Base-by-base conservation (phyloP, 2,113 vertebrate genomes). In the Falcunculus frontatus region DNA sequence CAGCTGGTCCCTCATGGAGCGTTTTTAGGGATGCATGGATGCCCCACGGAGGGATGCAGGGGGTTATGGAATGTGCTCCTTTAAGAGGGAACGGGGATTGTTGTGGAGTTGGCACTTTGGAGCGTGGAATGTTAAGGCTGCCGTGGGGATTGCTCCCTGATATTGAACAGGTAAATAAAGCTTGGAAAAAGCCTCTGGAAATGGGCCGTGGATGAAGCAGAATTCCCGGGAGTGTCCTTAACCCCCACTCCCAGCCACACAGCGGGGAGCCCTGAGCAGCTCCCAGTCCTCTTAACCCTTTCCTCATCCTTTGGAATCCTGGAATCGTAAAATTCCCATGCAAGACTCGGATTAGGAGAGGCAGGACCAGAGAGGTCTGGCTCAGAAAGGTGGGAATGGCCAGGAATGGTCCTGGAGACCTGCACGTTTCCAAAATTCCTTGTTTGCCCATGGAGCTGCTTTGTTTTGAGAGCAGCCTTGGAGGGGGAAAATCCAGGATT, bases 121-220 rank as follows among this genome's bases (percentile, higher is more conserved):
- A 91, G 74, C 14, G 4, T 27, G 95, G 35, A 46, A 63, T 56
- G 87, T 81, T 84, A 53, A 39, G 65, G 89, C 91, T 84, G 87
- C 76, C 4, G 53, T 11, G 93, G 96, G 97, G 96, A 93, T 94
- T 87, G 85, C 82, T 96, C 91, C 70, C 79, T 37, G 94, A 84
- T 96, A 93, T 87, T 90, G 95, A 95, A 33, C 95, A 95, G 96
- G 97, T 89, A 95, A 97, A 96, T 91, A 97, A 97, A 95, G 92
- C 95, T 90, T 56, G 81, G 91, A 37, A 90, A 91, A 94, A 93
- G 56, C 93, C 63, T 84, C 39, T 72, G 47, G 85, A 95, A 95
- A 93, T 32, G 82, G 76, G 25, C 44, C 75, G 72, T 2, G 8
- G 27, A 55, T 0, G 4, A 86, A 37, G 44, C 49, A 74, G 55